Base-by-base conservation (phyloP, 2,888 invertebrate genomes). In the Alsophila aescularia region DNA sequence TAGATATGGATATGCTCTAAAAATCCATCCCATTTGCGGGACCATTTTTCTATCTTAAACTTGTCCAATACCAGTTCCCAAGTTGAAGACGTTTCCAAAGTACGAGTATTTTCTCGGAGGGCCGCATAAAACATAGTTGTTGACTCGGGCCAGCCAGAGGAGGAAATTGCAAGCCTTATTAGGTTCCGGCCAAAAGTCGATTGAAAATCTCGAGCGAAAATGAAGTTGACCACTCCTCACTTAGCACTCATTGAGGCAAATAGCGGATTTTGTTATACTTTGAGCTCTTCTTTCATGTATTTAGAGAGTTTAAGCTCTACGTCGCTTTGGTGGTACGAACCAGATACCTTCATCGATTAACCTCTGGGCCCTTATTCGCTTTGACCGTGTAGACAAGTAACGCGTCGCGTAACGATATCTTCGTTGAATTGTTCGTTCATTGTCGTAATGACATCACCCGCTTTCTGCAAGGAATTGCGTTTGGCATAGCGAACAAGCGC, bases 161-260 rank as follows among this genome's bases (percentile, higher is more conserved):
- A 84, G 90, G 90, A 90, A 86, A 90, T 90, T 90, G 87, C 87
- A 83, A 55, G 70, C 68, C 84, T 89, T 88, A 89, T 89, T 86
- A 85, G 79, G 79, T 86, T 87, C 87, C 86, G 83, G 81, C 59
- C 69, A 66, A 70, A 65, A 53, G 64, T 68, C 83, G 78, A 87
- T 87, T 85, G 83, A 81, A 82, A 78, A 75, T 78, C 72, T 72
- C 68, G 62, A 70, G 70, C 73, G 69, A 78, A 79, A 83, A 81
- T 79, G 66, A 70, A 79, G 76, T 78, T 69, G 75, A 63, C 60
- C 68, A 60, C 57, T 67, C 64, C 57, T 67, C 60, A 67, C 64
- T 67, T 65, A 70, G 61, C 57, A 57, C 57, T 59, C 64, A 58
- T 47, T 51, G 51, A 43, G 10, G 37, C 51, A 54, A 55, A 59